These are phyloP conservation scores for Tinamus major DNA, from an alignment of 2,797 vertebrate species.

Conservation along the genomic window DNA sequence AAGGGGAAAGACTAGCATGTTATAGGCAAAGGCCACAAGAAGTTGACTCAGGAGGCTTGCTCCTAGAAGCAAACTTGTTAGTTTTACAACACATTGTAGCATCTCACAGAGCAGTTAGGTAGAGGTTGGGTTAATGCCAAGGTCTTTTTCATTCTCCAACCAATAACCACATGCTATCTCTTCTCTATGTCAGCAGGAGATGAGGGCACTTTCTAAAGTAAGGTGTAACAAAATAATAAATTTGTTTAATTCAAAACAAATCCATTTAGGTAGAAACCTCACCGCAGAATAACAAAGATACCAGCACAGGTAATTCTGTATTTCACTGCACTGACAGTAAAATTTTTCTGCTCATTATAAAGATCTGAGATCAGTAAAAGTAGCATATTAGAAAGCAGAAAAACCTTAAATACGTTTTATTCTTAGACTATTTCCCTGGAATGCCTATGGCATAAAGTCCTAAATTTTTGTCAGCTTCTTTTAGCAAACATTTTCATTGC, in stretches of 20 bases:
- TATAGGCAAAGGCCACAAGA: background rate
- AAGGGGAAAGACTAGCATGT: background rate
- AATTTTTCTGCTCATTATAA: background rate
- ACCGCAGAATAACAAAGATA: background rate
- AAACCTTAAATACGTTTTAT: background rate
- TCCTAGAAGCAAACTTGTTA: background rate
- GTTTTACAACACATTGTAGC: background rate
- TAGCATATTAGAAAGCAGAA: background rate
- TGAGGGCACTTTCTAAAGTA: background rate
- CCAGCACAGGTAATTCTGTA: background rate
- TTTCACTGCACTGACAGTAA: conserved; percentile 6
- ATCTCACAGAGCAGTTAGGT: background rate
- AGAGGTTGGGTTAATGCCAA: background rate
- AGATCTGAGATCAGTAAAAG: background rate
- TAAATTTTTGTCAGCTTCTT: background rate
- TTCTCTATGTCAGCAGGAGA: background rate
- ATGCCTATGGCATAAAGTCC: background rate
- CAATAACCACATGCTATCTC: background rate
- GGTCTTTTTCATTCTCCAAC: background rate
- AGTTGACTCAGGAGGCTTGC: background rate
- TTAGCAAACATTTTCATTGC: background rate
- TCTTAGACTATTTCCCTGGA: too few relatives aligned
- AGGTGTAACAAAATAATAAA: background rate
- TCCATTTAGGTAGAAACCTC: background rate
- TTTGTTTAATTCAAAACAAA: background rate